Evolutionary conservation across 2,797 vertebrate species (phyloP), one percentile per base, ranked within the genome.

Genomic region (Sciurus vulgaris): DNA sequence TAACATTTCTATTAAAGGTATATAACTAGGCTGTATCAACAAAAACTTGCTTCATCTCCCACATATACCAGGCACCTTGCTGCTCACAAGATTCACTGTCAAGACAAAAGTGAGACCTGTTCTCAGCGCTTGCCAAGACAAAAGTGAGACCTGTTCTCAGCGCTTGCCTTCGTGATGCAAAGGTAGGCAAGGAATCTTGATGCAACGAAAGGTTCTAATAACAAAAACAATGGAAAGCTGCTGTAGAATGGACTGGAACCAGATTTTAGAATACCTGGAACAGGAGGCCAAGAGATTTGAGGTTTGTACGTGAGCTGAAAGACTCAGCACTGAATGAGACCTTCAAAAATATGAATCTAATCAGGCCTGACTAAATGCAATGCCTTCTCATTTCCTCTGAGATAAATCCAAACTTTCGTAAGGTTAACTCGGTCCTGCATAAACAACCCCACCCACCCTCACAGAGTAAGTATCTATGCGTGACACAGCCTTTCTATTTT

Each of bases 391-490:
- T 41, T 81, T 59, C 69, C 49, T 84, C 65, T 83, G 65, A 88
- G 18, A 93, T 61, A 92, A 95, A 90, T 63, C 9, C 26, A 78
- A 87, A 79, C 56, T 82, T 89, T 70, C 70, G 65, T 35, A 93
- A 88, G 18, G 26, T 70, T 86, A 86, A 82, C 7, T 41, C 70
- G 67, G 72, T n/a, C 74, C 51, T 72, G 0, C 20, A n/a, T 20
- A 41, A 79, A 47, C 38, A 54, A 13, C 44, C 20, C 65, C 51
- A 86, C 47, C 24, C 44, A 74, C 8, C 15, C 30, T 28, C 63
- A 51, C 20, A 33, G 84, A 78, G 3, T 87, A 47, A 84, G 51
- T n/a, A 35, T 26, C 56, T 87, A 44, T n/a, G 44, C 67, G 63
- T 65, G 69, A 79, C n/a, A 44, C 4, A 14, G 3, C 47, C 51